These are phyloP conservation scores for Xylota segnis DNA, from an alignment of 2,888 invertebrate species.

Conservation along the genomic window DNA sequence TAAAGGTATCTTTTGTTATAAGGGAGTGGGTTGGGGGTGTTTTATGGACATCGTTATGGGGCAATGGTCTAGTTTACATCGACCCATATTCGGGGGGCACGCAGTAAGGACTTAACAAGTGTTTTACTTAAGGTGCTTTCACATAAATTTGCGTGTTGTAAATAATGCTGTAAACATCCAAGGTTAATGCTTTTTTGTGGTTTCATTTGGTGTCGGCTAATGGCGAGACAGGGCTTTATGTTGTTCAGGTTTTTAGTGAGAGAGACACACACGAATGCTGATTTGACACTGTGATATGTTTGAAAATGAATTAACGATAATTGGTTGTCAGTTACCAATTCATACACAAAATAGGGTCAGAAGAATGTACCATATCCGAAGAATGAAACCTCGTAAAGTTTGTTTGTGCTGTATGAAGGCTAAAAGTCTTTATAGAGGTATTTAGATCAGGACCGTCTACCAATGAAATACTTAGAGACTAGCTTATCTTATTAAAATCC, in stretches of 20 bases:
- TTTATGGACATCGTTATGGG: constrained; percentile 43
- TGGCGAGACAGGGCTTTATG: constrained; percentile 6
- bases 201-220: constrained; percentile 14
- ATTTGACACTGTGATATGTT: too few relatives aligned
- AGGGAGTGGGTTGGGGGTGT: constrained; percentile 28
- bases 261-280: background rate
- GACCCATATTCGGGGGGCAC: constrained; percentile 24
- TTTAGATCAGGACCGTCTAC: too few relatives aligned
- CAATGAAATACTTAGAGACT: too few relatives aligned
- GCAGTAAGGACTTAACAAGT: constrained; percentile 22
- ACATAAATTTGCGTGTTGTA: constrained; percentile 34
- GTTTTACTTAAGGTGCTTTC: constrained; percentile 15
- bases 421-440: too few relatives aligned
- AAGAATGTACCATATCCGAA: too few relatives aligned
- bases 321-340: too few relatives aligned
- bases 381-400: too few relatives aligned
- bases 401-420: too few relatives aligned
- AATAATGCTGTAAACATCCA: constrained; percentile 27
- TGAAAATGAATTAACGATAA: too few relatives aligned
- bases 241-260: background rate
- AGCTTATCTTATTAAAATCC: too few relatives aligned
- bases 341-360: too few relatives aligned
- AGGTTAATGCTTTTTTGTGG: constrained; percentile 6
- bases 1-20: constrained; percentile 42
- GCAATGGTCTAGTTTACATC: constrained; percentile 41